Evolutionary conservation across 2,888 invertebrate genomes (phyloP), one percentile per base, ranked within the genome.

Genomic region (Caenorhabditis wallacei): DNA sequence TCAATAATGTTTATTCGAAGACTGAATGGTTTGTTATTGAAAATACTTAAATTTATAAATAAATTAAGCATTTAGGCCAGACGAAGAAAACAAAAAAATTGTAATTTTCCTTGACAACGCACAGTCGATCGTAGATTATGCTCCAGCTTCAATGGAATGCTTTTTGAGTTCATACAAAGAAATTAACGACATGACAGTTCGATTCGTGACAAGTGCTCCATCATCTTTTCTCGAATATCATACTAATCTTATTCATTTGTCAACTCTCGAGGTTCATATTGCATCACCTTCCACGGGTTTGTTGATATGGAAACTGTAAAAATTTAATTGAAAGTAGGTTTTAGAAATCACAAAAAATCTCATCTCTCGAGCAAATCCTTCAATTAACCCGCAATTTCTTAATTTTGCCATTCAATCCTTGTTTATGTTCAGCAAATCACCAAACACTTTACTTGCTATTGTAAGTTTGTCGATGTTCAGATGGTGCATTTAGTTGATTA

Each of bases 91-190:
- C 8, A 72, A 66, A 53, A 72, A 79, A 22, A 54, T 82, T 30
- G 11, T 82, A 2, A 69, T 82, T 18, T 82, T 79, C 35, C 57
- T 82, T 16, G 82, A 82, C 20, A 82, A 82, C 26, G 72, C 79
- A 1, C 82, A 82, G 30, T 68, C 82, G 1, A 70, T 82, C 20
- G 57, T 70, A 10, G 69, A 82, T 37, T 82, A 70, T 53, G 56
- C 72, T 0, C 68, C 78, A 8, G 68, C 72, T 40, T 26, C 74
- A 11, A 13, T 82, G 16, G 68, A 75, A 63, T 82, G 79, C 20
- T 82, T 82, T 35, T 57, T 82, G 2, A 64, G 74, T 51, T 82
- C 79, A 1, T 40, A 63, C 69, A 82, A 74, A 74, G 66, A 46
- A 5, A 64, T 82, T 10, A 40, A 61, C 20, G 74, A 74, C 24